Base-by-base conservation (phyloP, 2,113 vertebrate genomes). In the Lophochroa leadbeateri region DNA sequence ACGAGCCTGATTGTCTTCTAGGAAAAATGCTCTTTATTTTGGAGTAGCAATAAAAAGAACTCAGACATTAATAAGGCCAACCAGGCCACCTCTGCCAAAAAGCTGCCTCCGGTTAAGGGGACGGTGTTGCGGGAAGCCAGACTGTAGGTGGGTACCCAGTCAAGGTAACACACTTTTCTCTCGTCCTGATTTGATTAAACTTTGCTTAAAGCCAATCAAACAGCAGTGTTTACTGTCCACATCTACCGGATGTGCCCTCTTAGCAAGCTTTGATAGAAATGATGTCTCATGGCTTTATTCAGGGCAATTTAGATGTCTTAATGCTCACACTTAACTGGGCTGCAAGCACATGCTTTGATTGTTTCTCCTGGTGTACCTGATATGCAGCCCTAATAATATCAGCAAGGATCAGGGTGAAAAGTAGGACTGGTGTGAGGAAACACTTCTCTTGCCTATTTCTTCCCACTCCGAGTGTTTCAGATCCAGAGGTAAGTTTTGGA, bases 1-100 rank as follows among this genome's bases (percentile, higher is more conserved):
- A 97, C 28, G 8, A 97, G 98, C 96, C 96, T 98, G 97, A 96
- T 98, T 98, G 96, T 98, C 97, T 98, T 98, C 97, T 98, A 98
- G 98, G 98, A 96, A 75, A 98, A 97, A 60, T 97, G 96, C 97
- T 97, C 94, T 98, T 97, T 98, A 96, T 98, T 98, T 97, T 97
- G 97, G 98, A 98, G 89, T 98, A 98, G 97, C 98, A 98, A 95
- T 98, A 98, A 98, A 98, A 97, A 98, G 95, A 96, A 90, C 92
- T 92, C 98, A 92, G 90, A 97, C 96, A 95, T 80, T 97, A 97
- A 95, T 97, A 97, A 98, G 94, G 96, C 97, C 86, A 65, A 61
- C 94, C 95, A 97, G 97, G 96, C 97, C 93, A 93, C 53, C 79
- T 97, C 94, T 83, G 97, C 97, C 95, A 96, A 95, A 89, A 95